Evolutionary conservation across 2,113 vertebrate species (phyloP), one percentile per base, ranked within the genome.

Genomic region (Brienomyrus brachyistius): DNA sequence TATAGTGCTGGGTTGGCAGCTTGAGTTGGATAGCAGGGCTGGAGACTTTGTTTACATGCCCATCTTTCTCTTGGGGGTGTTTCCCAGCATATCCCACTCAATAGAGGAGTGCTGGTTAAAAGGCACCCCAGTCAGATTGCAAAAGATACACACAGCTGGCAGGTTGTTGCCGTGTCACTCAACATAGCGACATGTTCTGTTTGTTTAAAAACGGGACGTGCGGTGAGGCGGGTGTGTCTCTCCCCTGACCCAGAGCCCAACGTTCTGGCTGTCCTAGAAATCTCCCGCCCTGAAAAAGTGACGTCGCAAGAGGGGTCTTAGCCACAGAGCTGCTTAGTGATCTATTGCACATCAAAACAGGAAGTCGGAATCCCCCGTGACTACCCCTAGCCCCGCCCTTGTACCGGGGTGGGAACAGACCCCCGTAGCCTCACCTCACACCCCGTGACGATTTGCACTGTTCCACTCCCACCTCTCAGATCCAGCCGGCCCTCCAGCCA

Each of bases 391-490:
- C 31, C 74, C 70, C 5, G 6, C 11, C 15, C 31, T 80, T 15
- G 2, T 66, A 80, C 13, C 15, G 1, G 74, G 74, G 74, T 13
- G 88, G 88, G 88, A 70, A 31, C 90, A 91, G 92, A 93, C 87
- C 47, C 54, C 10, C 10, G 1, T 89, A 70, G 52, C 89, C 66
- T 87, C 92, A 90, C 43, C 89, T 86, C 89, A 89, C 91, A 91
- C 90, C 91, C 91, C 91, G 93, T 92, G 92, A 91, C 90, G 89
- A 93, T 94, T 94, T 94, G 92, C 93, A 93, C 92, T 94, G 93
- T 88, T 92, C 92, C 93, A 92, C 82, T 89, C 52, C 89, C 91
- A 91, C 90, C 87, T 90, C 82, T 90, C 86, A 80, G 56, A 92
- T 89, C 87, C 88, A 59, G 90, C 91, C 27, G 89, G 54, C 80